These are phyloP conservation scores for Xylophagus ater DNA, from an alignment of 2,888 invertebrate species.

Conservation along the genomic window DNA sequence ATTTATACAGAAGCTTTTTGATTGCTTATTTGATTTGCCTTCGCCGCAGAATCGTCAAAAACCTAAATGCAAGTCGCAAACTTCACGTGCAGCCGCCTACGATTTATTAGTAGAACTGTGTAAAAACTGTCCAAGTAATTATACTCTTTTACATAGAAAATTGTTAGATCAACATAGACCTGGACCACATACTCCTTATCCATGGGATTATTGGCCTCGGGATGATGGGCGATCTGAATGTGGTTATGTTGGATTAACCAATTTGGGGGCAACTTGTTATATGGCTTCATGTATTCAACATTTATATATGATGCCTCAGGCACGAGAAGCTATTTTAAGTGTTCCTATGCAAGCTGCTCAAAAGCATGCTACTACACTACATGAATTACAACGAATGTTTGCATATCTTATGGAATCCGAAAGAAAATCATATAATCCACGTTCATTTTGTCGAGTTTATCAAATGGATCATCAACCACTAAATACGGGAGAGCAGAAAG, in stretches of 20 bases:
- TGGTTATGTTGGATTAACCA: conserved; percentile 89
- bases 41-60: conserved; percentile 73
- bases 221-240: conserved; percentile 90
- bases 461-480: conserved; percentile 95
- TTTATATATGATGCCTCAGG: conserved; percentile 93
- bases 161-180: conserved; percentile 79
- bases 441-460: conserved; percentile 91
- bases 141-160: conserved; percentile 69
- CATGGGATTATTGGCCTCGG: conserved; percentile 97
- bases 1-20: conserved; percentile 55
- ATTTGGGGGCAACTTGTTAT: conserved; percentile 92
- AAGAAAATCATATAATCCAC: conserved; percentile 88
- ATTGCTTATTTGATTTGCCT: conserved; percentile 81
- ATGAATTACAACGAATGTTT: conserved; percentile 90
- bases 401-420: conserved; percentile 90
- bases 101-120: conserved; percentile 82
- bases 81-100: conserved; percentile 81
- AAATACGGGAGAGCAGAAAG: conserved; percentile 94
- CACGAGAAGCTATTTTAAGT: conserved; percentile 69
- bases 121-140: conserved; percentile 75
- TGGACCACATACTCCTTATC: conserved; percentile 71
- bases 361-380: conserved; percentile 70
- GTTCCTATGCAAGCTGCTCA: conserved; percentile 61
- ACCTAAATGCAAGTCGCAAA: conserved; percentile 87
- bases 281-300: conserved; percentile 98